These are phyloP conservation scores for Drosophila affinis DNA, from an alignment of 2,888 invertebrate genomes.

Conservation along the genomic window DNA sequence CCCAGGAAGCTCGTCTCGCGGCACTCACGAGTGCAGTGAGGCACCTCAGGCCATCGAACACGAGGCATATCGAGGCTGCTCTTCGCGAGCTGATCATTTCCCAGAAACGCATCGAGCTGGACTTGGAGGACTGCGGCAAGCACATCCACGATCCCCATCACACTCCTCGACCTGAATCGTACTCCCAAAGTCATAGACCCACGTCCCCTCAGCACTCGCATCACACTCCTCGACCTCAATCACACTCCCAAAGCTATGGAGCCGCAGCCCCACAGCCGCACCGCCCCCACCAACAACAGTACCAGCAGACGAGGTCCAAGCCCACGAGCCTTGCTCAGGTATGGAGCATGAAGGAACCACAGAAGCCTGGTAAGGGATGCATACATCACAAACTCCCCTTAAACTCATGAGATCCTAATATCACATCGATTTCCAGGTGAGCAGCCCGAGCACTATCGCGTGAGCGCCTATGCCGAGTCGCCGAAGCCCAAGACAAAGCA, in stretches of 20 bases:
- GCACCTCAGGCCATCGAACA: constrained; percentile 50
- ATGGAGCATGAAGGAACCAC: constrained; percentile 39
- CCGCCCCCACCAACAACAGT: neutral
- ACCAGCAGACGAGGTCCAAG: constrained; percentile 10
- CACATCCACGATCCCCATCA: constrained; percentile 1
- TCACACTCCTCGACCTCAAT: neutral
- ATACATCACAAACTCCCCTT: rapidly evolving
- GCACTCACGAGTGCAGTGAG: constrained; percentile 35
- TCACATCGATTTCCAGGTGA: constrained; percentile 20
- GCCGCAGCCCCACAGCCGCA: neutral
- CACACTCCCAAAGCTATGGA: constrained; percentile 14
- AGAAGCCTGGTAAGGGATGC: constrained; percentile 37
- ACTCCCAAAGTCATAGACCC: constrained; percentile 13
- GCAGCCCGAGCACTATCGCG: constrained; percentile 8
- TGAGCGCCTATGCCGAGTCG: constrained; percentile 37
- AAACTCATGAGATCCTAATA: neutral
- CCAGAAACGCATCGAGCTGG: constrained; percentile 65
- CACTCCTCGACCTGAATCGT: neutral
- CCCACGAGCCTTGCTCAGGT: constrained; percentile 31
- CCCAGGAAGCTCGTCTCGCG: constrained; percentile 48
- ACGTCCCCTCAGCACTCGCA: neutral
- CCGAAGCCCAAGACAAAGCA: constrained; percentile 19
- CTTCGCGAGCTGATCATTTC: constrained; percentile 63
- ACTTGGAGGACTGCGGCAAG: constrained; percentile 53
- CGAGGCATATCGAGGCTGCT: constrained; percentile 59